Conservation (phyloP, 1,140 invertebrate genomes). For the Stegodyphus dumicola region DNA sequence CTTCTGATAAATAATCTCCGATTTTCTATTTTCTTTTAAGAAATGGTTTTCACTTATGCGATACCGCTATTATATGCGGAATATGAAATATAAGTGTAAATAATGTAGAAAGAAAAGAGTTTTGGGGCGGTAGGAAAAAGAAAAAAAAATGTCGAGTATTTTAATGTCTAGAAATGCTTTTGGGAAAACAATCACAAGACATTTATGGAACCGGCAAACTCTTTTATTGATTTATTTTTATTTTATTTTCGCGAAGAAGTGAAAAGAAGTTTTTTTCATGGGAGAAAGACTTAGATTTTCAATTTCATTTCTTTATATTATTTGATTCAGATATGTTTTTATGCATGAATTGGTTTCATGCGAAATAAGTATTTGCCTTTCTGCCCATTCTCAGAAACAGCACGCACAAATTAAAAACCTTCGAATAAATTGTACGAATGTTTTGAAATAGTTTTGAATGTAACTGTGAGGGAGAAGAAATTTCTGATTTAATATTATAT, state of each 20-base stretch:
- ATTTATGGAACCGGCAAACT: conserved; percentile 4
- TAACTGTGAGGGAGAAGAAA: no score
- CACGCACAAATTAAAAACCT: no score
- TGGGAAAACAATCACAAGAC: conserved; percentile 29
- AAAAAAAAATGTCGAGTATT: conserved; percentile 16
- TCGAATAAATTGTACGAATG: no score
- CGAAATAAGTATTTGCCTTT: no score
- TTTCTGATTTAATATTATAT: no score
- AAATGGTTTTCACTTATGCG: conserved; percentile 49
- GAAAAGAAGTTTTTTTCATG: not conserved
- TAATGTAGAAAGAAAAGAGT: conserved; percentile 18
- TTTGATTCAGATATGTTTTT: no score
- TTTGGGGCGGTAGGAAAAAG: not conserved
- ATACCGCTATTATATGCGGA: conserved; percentile 13
- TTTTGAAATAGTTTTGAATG: no score
- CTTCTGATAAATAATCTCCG: conserved; percentile 50
- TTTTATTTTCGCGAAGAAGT: not conserved
- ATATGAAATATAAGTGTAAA: conserved; percentile 49
- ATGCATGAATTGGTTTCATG: no score
- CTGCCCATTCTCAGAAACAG: no score
- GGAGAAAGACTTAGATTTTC: not conserved
- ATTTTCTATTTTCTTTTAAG: conserved; percentile 48
- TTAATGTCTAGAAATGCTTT: conserved; percentile 25
- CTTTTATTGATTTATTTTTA: no score
- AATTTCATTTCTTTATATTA: conserved; percentile 9